Percentiles rank a stretch among this genome's conserved stretches.
phyloP scores from a whole-genome alignment of 2,797 vertebrate species.

The Glossophaga mutica region DNA sequence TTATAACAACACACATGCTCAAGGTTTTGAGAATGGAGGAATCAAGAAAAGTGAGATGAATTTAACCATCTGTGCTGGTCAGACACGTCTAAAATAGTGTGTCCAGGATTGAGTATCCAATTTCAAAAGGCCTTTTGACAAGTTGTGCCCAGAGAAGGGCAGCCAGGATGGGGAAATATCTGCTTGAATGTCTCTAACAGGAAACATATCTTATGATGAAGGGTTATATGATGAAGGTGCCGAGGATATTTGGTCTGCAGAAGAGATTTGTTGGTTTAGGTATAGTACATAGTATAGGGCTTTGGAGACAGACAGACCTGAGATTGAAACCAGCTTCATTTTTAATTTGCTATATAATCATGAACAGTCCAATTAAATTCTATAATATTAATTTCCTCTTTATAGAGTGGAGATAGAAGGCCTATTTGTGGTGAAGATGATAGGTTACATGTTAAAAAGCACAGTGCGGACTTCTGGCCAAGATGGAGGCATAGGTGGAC shows the following conservation, averaged over 20 bases:
- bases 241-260: background rate
- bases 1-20: background rate
- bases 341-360: background rate
- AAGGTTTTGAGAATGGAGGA: background rate
- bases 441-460: background rate
- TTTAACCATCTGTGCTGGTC: background rate
- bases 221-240: background rate
- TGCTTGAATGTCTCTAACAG: background rate
- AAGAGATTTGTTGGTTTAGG: background rate
- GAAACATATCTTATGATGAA: background rate
- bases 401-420: background rate
- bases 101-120: background rate
- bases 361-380: background rate
- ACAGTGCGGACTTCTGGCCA: too few species aligned
- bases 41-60: background rate
- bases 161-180: background rate
- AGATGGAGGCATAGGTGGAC: too few species aligned
- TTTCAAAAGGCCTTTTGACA: slow-evolving; percentile 8
- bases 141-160: background rate
- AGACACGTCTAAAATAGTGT: background rate
- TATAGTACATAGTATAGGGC: background rate
- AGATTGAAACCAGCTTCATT: background rate
- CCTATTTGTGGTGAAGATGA: background rate
- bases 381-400: background rate
- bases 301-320: background rate